Conservation (phyloP, 2,888 invertebrate species). For the Maniola hyperantus region DNA sequence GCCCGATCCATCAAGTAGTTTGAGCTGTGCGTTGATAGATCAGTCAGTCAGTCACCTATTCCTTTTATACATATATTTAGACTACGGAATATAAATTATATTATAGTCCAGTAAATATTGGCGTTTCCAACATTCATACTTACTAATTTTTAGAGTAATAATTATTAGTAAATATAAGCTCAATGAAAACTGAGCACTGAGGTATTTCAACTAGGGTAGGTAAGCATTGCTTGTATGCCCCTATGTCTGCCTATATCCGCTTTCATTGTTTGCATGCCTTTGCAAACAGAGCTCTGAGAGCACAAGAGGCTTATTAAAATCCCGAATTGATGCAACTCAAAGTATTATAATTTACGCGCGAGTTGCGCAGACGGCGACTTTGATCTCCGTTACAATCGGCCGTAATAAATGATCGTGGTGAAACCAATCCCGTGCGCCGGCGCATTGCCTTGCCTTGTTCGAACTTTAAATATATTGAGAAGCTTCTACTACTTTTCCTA, state of each 20-base stretch:
- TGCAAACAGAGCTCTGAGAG: background rate
- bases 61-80: too few relatives aligned
- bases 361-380: conserved; percentile 68
- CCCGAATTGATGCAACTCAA: conserved; percentile 17
- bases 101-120: too few relatives aligned
- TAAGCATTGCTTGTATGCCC: too few relatives aligned
- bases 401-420: conserved; percentile 75
- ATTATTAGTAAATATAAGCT: too few relatives aligned
- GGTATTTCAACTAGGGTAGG: too few relatives aligned
- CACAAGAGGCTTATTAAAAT: conserved; percentile 14
- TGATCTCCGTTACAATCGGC: conserved; percentile 78
- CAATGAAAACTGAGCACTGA: too few relatives aligned
- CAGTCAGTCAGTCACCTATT: too few relatives aligned
- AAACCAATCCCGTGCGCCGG: conserved; percentile 55
- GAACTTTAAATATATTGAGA: background rate
- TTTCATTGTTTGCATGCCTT: conserved; percentile 5
- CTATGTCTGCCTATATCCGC: background rate
- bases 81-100: too few relatives aligned
- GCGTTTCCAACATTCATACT: too few relatives aligned
- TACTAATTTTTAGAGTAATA: too few relatives aligned
- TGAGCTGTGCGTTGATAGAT: too few relatives aligned
- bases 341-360: conserved; percentile 63
- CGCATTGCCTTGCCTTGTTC: conserved; percentile 42
- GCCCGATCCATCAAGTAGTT: too few relatives aligned
- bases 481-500: background rate